Evolutionary conservation across 2,797 vertebrate species (phyloP).

Genomic region (Macropodus opercularis): DNA sequence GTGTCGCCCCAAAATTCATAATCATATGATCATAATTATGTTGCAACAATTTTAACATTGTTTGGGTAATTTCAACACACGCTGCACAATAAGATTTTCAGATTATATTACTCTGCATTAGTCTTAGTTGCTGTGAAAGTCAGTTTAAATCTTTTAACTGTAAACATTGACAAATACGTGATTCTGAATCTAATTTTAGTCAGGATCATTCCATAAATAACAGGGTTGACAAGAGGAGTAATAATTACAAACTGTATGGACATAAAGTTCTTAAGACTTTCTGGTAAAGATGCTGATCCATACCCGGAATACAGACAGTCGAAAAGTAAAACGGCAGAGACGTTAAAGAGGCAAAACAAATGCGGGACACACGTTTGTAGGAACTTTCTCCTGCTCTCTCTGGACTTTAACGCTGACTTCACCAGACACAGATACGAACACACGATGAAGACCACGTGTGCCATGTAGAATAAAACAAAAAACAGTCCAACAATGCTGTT

Average conservation of each 20-base stretch:
- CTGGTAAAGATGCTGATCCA: slow-evolving; percentile 14
- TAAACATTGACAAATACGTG: not conserved
- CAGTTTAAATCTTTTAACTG: not conserved
- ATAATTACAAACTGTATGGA: slow-evolving; percentile 28
- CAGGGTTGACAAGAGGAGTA: slow-evolving; percentile 42
- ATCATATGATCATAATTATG: too few relatives aligned
- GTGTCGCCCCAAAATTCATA: too few relatives aligned
- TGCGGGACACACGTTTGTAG: slow-evolving; percentile 66
- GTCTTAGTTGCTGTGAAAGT: too few relatives aligned
- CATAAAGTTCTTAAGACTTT: slow-evolving; percentile 35
- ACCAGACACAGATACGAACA: slow-evolving; percentile 42
- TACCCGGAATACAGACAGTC: slow-evolving; percentile 44
- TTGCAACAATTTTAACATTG: too few relatives aligned
- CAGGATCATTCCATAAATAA: slow-evolving; percentile 40
- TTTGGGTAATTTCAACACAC: too few relatives aligned
- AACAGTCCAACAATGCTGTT: slow-evolving; percentile 13
- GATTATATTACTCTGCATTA: too few relatives aligned
- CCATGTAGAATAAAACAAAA: not conserved
- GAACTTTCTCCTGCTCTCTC: slow-evolving; percentile 51
- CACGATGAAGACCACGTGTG: slow-evolving; percentile 34
- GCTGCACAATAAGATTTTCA: too few relatives aligned
- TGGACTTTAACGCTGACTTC: slow-evolving; percentile 8
- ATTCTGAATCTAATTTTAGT: slow-evolving; percentile 6
- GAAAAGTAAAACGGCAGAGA: slow-evolving; percentile 46
- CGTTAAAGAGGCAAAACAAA: slow-evolving; percentile 55